Percentiles rank a stretch among this genome's conserved stretches.
These are phyloP conservation scores for Romanogobio albipinnatus DNA, from an alignment of 2,113 vertebrate species.

Conservation along the genomic window DNA sequence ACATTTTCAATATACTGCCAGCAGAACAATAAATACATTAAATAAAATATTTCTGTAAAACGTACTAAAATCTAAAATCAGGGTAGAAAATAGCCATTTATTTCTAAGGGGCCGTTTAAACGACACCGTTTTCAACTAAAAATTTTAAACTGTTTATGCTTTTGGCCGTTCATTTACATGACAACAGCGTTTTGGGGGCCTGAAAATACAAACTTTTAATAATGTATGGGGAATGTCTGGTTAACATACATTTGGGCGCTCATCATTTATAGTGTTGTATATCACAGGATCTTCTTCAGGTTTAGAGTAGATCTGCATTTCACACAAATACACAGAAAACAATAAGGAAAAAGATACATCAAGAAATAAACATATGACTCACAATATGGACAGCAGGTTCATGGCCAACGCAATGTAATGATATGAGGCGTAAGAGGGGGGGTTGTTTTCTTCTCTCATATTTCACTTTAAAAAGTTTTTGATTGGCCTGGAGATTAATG, in stretches of 20 bases:
- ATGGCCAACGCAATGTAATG: not conserved
- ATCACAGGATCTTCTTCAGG: not conserved
- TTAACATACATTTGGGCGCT: not conserved
- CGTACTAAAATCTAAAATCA: not conserved
- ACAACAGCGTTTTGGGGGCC: too few relatives aligned
- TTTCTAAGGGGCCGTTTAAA: too few relatives aligned
- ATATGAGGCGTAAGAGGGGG: not conserved
- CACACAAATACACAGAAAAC: not conserved
- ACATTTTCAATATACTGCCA: not conserved
- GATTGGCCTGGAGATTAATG: too few relatives aligned
- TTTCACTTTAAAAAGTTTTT: too few relatives aligned
- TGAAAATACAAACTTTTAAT: too few relatives aligned
- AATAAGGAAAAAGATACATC: not conserved
- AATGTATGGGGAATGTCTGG: not conserved
- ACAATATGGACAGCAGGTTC: not conserved
- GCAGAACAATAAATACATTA: not conserved
- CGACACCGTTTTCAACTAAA: too few relatives aligned
- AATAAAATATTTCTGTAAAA: not conserved
- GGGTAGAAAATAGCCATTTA: too few relatives aligned
- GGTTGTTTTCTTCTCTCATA: too few relatives aligned
- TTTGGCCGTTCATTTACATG: too few relatives aligned
- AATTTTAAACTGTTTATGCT: too few relatives aligned
- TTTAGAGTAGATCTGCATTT: not conserved
- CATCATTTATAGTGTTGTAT: conserved; percentile 20
- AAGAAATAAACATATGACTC: not conserved